Conservation (phyloP, 2,113 vertebrate species). For the Ursus arctos region DNA sequence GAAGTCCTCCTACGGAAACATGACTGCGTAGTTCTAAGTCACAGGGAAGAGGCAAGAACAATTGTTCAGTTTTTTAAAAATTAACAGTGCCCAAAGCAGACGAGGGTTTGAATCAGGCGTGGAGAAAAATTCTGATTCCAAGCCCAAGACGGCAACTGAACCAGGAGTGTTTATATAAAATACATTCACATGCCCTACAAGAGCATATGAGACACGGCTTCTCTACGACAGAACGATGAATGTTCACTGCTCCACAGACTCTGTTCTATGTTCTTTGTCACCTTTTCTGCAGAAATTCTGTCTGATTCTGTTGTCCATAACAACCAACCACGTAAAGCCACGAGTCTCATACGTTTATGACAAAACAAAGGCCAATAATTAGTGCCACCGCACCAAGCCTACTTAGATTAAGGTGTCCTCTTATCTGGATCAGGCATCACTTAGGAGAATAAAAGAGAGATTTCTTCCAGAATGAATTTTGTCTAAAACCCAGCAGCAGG, state of each 20-base stretch:
- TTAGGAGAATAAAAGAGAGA: background rate
- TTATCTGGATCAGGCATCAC: background rate
- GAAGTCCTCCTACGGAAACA: conserved; percentile 13
- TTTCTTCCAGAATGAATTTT: background rate
- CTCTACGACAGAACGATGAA: background rate
- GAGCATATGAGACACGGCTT: background rate
- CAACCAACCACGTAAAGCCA: background rate
- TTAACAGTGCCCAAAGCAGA: background rate
- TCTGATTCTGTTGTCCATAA: background rate
- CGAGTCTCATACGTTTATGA: background rate
- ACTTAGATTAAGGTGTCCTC: background rate
- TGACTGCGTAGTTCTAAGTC: background rate
- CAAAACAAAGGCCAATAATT: background rate
- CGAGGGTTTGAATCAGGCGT: background rate
- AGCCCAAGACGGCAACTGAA: background rate
- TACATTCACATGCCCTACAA: background rate
- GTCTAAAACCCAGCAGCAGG: background rate
- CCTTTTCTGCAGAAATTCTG: background rate
- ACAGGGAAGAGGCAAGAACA: background rate
- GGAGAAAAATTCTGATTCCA: background rate
- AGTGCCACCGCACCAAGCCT: background rate
- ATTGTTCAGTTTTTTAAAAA: conserved; percentile 29
- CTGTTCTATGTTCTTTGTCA: background rate
- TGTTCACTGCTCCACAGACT: background rate
- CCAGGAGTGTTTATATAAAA: background rate